These are phyloP conservation scores for Prochilodus magdalenae DNA, from an alignment of 2,113 vertebrate species.

Conservation along the genomic window DNA sequence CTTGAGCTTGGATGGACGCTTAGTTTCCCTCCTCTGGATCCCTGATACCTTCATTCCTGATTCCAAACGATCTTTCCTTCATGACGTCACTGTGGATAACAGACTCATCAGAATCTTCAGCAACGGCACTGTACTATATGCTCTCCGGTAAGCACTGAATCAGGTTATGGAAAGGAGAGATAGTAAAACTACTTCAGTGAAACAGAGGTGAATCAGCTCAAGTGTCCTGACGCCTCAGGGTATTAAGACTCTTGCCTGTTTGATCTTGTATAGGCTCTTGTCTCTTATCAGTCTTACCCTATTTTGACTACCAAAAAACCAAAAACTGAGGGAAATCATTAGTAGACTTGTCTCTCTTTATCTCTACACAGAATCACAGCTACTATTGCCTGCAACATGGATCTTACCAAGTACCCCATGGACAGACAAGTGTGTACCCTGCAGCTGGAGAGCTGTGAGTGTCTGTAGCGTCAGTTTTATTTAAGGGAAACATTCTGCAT, in stretches of 20 bases:
- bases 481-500: too few relatives aligned
- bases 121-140: conserved; percentile 89
- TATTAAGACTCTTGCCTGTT: not conserved
- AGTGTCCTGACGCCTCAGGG: conserved; percentile 1
- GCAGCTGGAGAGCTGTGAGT: conserved; percentile 92
- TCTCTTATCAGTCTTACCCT: not conserved
- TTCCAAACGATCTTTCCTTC: conserved; percentile 90
- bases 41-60: conserved; percentile 90
- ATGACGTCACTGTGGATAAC: conserved; percentile 90
- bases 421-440: conserved; percentile 89
- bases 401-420: conserved; percentile 91
- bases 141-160: conserved; percentile 75
- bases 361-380: conserved; percentile 84
- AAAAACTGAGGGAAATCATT: not conserved
- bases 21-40: conserved; percentile 90
- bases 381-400: conserved; percentile 91
- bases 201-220: not conserved
- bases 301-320: not conserved
- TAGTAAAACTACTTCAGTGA: not conserved
- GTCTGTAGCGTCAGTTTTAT: not conserved
- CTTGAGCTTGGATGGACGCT: conserved; percentile 86
- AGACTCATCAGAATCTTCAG: conserved; percentile 89
- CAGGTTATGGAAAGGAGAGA: not conserved
- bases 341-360: not conserved
- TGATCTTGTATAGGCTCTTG: not conserved